Evolutionary conservation across 37 sponge, comb jelly and placozoan genomes (phyloP).

Genomic region (Spongia lamella): DNA sequence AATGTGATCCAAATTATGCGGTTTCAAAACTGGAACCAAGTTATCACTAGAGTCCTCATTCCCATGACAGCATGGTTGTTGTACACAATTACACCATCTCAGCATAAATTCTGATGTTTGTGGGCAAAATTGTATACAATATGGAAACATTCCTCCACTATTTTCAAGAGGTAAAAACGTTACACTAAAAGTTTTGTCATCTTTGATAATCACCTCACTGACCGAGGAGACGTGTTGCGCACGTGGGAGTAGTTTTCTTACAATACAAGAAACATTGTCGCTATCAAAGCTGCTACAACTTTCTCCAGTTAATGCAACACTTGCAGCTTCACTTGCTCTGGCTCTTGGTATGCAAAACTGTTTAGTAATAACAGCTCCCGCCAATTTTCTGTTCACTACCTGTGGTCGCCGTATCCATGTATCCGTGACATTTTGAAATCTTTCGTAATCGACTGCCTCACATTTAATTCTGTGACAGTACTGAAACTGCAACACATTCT

Average conservation of each 20-base stretch:
- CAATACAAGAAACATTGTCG: slow-evolving; percentile 9
- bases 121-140: too few species aligned
- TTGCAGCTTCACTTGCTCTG: neutral
- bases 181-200: neutral
- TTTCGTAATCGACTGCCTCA: slow-evolving; percentile 3
- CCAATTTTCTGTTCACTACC: slow-evolving; percentile 76
- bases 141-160: too few species aligned
- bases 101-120: too few species aligned
- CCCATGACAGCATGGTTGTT: too few species aligned
- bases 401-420: slow-evolving; percentile 87
- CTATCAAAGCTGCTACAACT: neutral
- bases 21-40: too few species aligned
- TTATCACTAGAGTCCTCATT: too few species aligned
- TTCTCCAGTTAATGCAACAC: neutral
- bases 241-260: slow-evolving; percentile 45
- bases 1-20: too few species aligned
- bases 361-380: slow-evolving; percentile 55
- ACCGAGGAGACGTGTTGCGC: neutral
- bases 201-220: slow-evolving; percentile 39
- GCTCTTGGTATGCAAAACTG: slow-evolving; percentile 11
- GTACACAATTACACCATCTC: too few species aligned
- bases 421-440: slow-evolving; percentile 58
- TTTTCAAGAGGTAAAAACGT: too few species aligned
- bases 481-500: too few species aligned
- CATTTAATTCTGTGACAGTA: too few species aligned